Percentiles rank a stretch among this genome's conserved stretches.
Conservation (phyloP, 2,888 invertebrate species). For the Xylota sylvarum region DNA sequence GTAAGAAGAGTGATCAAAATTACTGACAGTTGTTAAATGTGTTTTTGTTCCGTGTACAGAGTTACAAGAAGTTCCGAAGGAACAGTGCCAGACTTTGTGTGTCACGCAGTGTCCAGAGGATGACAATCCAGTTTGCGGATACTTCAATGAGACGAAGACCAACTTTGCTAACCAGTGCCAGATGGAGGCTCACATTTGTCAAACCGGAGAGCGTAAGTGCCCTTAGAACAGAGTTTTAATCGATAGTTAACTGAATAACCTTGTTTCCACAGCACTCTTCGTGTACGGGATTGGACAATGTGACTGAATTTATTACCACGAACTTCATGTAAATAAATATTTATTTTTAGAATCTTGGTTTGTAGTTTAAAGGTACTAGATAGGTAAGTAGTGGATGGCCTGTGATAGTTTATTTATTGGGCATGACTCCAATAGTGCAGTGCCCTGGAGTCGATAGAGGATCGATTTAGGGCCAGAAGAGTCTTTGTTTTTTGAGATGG, state of each 20-base stretch:
- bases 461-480: too few relatives aligned
- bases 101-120: conserved; percentile 33
- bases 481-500: too few relatives aligned
- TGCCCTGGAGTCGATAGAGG: too few relatives aligned
- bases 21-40: not conserved
- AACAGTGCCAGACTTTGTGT: conserved; percentile 49
- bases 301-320: conserved; percentile 15
- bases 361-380: not conserved
- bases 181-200: conserved; percentile 58
- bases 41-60: conserved; percentile 8
- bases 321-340: not conserved
- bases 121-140: conserved; percentile 59
- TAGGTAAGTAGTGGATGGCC: too few relatives aligned
- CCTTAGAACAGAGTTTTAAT: not conserved
- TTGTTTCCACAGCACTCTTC: conserved; percentile 18
- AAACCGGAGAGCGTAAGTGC: conserved; percentile 58
- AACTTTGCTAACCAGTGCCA: conserved; percentile 57
- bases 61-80: conserved; percentile 11
- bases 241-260: not conserved
- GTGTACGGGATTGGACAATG: conserved; percentile 54
- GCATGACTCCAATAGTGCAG: too few relatives aligned
- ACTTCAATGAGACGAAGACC: conserved; percentile 38
- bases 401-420: too few relatives aligned
- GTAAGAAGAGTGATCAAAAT: conserved; percentile 27
- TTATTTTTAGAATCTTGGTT: not conserved